Percentiles rank a stretch among this genome's conserved stretches.
These are phyloP conservation scores for Gallinago jamesoni DNA, from an alignment of 2,113 vertebrate species.

Conservation along the genomic window DNA sequence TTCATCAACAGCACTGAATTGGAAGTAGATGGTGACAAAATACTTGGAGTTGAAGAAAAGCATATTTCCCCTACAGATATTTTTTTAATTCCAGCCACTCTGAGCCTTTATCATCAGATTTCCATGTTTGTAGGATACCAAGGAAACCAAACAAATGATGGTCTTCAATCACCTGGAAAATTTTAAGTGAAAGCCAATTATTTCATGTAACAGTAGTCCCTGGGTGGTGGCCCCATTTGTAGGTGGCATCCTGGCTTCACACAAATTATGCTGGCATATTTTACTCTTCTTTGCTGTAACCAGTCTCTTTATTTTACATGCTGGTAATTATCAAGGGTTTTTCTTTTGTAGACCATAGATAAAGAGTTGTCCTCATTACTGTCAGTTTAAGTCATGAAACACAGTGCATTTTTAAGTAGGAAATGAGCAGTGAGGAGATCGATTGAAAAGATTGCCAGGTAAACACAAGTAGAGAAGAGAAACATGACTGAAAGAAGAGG, in stretches of 20 bases:
- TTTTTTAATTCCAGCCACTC: neutral
- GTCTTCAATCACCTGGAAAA: neutral
- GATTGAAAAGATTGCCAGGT: neutral
- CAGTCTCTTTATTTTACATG: neutral
- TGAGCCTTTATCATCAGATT: neutral
- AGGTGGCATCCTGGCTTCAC: neutral
- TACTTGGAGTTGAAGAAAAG: neutral
- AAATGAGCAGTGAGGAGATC: neutral
- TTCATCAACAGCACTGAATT: neutral
- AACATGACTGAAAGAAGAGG: neutral
- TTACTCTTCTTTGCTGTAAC: neutral
- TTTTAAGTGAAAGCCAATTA: neutral
- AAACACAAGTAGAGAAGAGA: neutral
- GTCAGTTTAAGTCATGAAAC: neutral
- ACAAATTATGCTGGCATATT: neutral
- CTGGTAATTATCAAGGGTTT: neutral
- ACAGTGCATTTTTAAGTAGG: neutral
- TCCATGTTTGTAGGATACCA: neutral
- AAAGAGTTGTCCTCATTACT: neutral
- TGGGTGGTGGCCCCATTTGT: neutral
- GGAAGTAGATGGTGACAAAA: neutral
- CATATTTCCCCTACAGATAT: neutral
- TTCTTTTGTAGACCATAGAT: neutral
- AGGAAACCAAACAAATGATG: neutral
- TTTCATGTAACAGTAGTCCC: neutral